Evolutionary conservation across 2,113 vertebrate genomes (phyloP), one percentile per base, ranked within the genome.

Genomic region (Engystomops pustulosus): DNA sequence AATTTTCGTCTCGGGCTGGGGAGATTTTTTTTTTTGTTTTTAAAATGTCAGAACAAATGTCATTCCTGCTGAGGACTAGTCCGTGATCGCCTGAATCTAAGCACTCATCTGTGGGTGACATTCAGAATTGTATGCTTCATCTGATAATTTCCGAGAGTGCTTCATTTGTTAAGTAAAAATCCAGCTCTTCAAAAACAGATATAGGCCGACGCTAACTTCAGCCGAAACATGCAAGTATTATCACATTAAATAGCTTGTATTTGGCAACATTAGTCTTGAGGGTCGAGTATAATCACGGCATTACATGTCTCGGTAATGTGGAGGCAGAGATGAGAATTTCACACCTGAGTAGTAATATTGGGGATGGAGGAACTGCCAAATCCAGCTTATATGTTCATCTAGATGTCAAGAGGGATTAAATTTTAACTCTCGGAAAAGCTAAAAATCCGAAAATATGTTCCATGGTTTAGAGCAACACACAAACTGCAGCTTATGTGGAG

Each of bases 1-100:
- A 84, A 84, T 84, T 70, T 65, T 32, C 17, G 77, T 84, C 62
- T 69, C 75, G 58, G 34, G 11, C 74, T 69, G 62, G 62, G 67
- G 14, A 69, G 44, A 62, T 67, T 76, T 68, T 60, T 60, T 84
- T 34, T 75, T 83, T 83, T 17, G 41, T 84, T 84, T 81, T 84
- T n/a, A 41, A 84, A 84, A 84, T 84, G 83, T 84, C 83, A 84
- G 74, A 78, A 58, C 74, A 84, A 84, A 84, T 84, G 83, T 84
- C 82, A 84, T 78, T 49, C 74, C 82, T 78, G 62, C 83, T 84
- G 83, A 78, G 82, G 60, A 84, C 72, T 77, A 78, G 74, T 44
- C 45, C 32, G 71, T 41, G 74, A 84, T 84, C 69, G 74, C 74
- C 83, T 27, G 17, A 84, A 84, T 84, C 83, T 84, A 78, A 70